A percentile compares a stretch with the other conserved stretches of the same genome.
These are phyloP conservation scores for Aricia artaxerxes DNA, from an alignment of 2,888 invertebrate genomes.

Conservation along the genomic window DNA sequence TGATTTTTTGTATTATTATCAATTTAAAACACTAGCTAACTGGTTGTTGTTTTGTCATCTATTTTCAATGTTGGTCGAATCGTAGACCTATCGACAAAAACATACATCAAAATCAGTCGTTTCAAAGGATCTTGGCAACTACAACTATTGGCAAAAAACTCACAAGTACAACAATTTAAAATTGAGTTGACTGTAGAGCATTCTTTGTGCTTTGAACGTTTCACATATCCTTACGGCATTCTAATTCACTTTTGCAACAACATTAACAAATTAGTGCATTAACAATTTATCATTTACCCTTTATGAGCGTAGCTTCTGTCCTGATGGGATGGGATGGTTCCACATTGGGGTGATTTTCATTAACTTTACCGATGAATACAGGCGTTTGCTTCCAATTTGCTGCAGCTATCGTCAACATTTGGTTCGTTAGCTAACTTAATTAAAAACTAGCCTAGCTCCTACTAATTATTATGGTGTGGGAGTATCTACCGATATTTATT, in stretches of 20 bases:
- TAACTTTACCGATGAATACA: slow-evolving; percentile 75
- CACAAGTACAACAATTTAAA: too few species aligned
- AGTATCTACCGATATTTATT: neutral
- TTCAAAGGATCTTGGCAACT: too few species aligned
- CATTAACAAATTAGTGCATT: slow-evolving; percentile 13
- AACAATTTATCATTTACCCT: slow-evolving; percentile 27
- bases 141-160: too few species aligned
- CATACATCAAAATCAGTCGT: too few species aligned
- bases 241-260: neutral
- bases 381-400: slow-evolving; percentile 69
- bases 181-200: too few species aligned
- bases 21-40: too few species aligned
- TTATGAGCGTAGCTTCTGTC: slow-evolving; percentile 38
- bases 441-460: neutral
- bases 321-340: slow-evolving; percentile 46
- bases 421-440: slow-evolving; percentile 35
- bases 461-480: neutral
- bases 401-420: slow-evolving; percentile 59
- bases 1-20: too few species aligned
- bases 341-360: slow-evolving; percentile 71
- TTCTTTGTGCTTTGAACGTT: too few species aligned
- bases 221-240: neutral
- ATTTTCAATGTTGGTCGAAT: too few species aligned
- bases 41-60: too few species aligned
- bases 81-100: too few species aligned